Conservation (phyloP, 1,140 invertebrate genomes). For the Rhopalosiphum maidis region DNA sequence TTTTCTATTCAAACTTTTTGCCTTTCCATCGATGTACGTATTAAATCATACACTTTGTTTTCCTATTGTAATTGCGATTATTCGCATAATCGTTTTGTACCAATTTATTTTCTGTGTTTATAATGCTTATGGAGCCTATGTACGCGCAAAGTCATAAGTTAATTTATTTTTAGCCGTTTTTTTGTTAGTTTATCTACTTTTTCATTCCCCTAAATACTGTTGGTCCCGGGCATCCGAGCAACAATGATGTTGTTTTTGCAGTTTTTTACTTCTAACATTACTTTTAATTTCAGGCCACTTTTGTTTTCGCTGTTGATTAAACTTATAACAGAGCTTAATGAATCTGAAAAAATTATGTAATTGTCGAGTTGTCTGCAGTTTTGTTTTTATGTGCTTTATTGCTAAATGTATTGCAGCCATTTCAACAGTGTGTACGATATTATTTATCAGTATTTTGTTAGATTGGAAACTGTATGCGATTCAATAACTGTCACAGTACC, state of each 20-base stretch:
- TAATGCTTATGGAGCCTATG: background rate
- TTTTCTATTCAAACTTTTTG: too few relatives aligned
- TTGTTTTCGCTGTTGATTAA: background rate
- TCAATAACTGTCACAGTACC: background rate
- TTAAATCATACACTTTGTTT: background rate
- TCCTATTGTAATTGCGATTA: too few relatives aligned
- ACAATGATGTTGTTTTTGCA: background rate
- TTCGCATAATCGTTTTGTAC: background rate
- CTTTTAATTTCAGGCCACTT: background rate
- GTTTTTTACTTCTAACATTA: background rate
- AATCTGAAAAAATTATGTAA: background rate
- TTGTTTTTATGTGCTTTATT: background rate
- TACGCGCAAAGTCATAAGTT: background rate
- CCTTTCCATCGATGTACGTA: too few relatives aligned
- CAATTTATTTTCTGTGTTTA: background rate
- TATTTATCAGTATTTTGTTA: background rate
- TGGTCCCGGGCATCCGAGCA: background rate
- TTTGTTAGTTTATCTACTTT: background rate
- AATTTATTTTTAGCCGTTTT: background rate
- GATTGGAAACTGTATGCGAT: background rate
- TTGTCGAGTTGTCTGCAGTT: background rate
- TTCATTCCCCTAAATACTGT: background rate
- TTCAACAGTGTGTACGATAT: background rate
- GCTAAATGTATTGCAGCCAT: background rate
- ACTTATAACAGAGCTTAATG: background rate